Evolutionary conservation across 2,797 vertebrate genomes (phyloP).

Genomic region (Oophaga sylvatica): DNA sequence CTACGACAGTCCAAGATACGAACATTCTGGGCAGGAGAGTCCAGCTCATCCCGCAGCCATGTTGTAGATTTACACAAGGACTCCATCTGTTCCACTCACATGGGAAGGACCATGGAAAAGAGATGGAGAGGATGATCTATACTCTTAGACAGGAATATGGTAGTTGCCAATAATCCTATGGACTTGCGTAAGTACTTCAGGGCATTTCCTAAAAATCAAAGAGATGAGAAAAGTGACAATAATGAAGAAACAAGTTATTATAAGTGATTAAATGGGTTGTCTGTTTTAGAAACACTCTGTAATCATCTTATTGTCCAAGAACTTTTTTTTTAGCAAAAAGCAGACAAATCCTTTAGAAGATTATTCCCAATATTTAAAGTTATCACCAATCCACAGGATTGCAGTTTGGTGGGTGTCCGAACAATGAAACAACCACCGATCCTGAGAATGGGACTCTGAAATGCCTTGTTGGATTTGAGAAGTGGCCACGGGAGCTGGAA

Average conservation of each 20-base stretch:
- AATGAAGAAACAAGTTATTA: background rate
- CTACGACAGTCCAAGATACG: conserved; percentile 73
- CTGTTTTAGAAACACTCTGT: background rate
- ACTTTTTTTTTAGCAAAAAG: too few relatives aligned
- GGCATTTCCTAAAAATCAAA: conserved; percentile 44
- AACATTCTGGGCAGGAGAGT: conserved; percentile 65
- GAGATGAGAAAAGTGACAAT: background rate
- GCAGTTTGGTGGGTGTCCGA: too few relatives aligned
- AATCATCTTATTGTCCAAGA: too few relatives aligned
- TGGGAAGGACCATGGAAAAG: background rate
- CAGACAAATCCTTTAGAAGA: too few relatives aligned
- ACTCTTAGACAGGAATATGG: background rate
- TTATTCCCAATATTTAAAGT: too few relatives aligned
- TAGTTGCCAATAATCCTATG: background rate
- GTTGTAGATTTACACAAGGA: conserved; percentile 68
- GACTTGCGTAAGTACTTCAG: conserved; percentile 29
- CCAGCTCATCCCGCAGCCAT: conserved; percentile 70
- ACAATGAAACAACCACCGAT: too few relatives aligned
- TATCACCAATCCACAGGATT: too few relatives aligned
- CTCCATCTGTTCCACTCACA: conserved; percentile 66
- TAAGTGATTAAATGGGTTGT: background rate
- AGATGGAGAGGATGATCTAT: conserved; percentile 15
- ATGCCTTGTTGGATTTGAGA: too few relatives aligned
- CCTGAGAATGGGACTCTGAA: too few relatives aligned
- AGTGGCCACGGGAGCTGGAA: too few relatives aligned